A percentile compares a stretch with the other conserved stretches of the same genome.
phyloP scores from a whole-genome alignment of 2,797 vertebrate species.

The Telmatherina bonti region DNA sequence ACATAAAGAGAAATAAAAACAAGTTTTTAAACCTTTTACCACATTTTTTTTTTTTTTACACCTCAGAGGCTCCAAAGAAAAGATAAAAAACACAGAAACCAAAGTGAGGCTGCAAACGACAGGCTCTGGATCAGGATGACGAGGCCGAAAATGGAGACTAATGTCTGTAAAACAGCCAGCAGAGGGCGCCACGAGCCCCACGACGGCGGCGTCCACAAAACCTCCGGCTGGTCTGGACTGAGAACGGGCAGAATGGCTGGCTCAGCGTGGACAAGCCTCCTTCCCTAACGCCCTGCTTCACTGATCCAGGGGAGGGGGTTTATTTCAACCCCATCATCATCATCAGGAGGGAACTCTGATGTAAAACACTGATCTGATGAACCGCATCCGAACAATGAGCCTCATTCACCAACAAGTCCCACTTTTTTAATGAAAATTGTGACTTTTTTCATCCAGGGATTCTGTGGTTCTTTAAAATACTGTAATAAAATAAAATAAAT shows the following conservation, averaged over 20 bases:
- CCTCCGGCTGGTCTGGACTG: not conserved
- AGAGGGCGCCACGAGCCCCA: constrained; percentile 36
- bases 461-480: too few species aligned
- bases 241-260: not conserved
- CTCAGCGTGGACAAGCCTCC: not conserved
- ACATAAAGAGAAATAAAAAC: not conserved
- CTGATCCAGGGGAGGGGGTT: too few species aligned
- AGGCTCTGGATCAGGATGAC: constrained; percentile 15
- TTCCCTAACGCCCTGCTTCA: too few species aligned
- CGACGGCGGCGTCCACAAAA: constrained; percentile 21
- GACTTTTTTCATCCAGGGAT: too few species aligned
- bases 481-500: too few species aligned
- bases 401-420: too few species aligned
- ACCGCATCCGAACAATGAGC: too few species aligned
- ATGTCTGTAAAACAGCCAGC: constrained; percentile 37
- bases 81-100: constrained; percentile 50
- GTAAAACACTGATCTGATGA: not conserved
- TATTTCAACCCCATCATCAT: not conserved
- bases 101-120: constrained; percentile 32
- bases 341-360: not conserved
- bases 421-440: too few species aligned
- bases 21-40: not conserved
- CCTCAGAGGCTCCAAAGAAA: constrained; percentile 14
- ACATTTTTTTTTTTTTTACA: constrained; percentile 23
- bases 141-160: constrained; percentile 12